A percentile compares a stretch with the other conserved stretches of the same genome.
phyloP scores from a whole-genome alignment of 1,140 invertebrate genomes.

The Cyclina sinensis region DNA sequence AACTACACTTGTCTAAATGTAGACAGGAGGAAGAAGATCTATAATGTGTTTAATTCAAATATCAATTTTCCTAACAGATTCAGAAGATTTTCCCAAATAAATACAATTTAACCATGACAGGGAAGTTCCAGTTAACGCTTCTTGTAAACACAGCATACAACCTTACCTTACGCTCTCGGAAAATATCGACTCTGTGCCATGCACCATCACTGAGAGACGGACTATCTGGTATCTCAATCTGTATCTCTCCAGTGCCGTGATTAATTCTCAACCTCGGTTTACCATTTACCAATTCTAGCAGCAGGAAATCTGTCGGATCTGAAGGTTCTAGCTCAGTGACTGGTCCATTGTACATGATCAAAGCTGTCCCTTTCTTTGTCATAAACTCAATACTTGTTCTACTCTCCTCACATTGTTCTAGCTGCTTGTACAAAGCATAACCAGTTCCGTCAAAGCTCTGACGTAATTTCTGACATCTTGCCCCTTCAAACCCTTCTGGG shows the following conservation, averaged over 20 bases:
- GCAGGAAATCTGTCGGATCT: slow-evolving; percentile 93
- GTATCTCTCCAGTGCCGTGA: slow-evolving; percentile 95
- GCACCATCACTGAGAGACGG: slow-evolving; percentile 94
- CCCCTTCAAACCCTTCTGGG: slow-evolving; percentile 96
- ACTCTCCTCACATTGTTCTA: slow-evolving; percentile 98
- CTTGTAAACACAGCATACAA: no score
- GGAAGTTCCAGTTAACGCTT: no score
- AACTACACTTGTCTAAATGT: no score
- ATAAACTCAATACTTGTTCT: slow-evolving; percentile 98
- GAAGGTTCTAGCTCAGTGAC: slow-evolving; percentile 89
- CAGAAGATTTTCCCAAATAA: no score
- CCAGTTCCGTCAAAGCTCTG: slow-evolving; percentile 93
- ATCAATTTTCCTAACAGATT: no score
- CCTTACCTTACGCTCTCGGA: slow-evolving; percentile 95
- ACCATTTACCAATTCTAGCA: slow-evolving; percentile 95
- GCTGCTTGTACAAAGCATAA: slow-evolving; percentile 96
- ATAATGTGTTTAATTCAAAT: no score
- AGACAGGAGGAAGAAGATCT: no score
- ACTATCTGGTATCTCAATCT: slow-evolving; percentile 86
- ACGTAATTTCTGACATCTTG: slow-evolving; percentile 97
- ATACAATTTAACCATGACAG: no score
- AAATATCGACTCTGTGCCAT: slow-evolving; percentile 98
- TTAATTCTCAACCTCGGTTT: slow-evolving; percentile 96
- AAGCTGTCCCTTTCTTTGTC: slow-evolving; percentile 93
- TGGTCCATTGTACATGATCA: slow-evolving; percentile 98